phyloP scores from a whole-genome alignment of 2,797 vertebrate species.

The Thamnophis elegans region DNA sequence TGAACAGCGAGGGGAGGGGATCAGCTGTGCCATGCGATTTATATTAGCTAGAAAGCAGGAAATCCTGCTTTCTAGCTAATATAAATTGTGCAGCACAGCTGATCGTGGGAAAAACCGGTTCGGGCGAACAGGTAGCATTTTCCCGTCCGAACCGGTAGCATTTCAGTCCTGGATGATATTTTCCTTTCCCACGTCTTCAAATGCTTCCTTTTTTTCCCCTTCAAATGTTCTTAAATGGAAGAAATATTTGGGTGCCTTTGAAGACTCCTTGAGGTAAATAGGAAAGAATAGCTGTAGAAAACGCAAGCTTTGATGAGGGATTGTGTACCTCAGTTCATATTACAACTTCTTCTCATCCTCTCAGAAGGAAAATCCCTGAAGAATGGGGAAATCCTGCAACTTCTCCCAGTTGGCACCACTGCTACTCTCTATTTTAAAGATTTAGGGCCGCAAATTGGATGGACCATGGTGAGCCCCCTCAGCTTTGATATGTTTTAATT shows the following conservation, averaged over 20 bases:
- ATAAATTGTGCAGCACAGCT: too few relatives aligned
- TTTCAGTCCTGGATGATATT: neutral
- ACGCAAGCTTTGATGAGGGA: neutral
- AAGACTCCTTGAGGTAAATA: neutral
- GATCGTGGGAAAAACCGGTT: too few relatives aligned
- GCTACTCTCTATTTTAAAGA: conserved; percentile 87
- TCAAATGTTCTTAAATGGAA: neutral
- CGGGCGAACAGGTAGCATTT: too few relatives aligned
- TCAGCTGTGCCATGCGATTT: too few relatives aligned
- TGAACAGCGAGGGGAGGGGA: too few relatives aligned
- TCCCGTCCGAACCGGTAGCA: too few relatives aligned
- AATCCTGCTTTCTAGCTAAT: too few relatives aligned
- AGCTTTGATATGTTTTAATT: conserved; percentile 40
- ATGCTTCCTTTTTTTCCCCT: neutral
- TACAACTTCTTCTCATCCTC: conserved; percentile 36
- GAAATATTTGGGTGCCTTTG: neutral
- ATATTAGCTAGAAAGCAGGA: too few relatives aligned
- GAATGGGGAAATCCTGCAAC: conserved; percentile 83
- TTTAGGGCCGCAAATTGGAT: conserved; percentile 85
- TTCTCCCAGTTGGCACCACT: conserved; percentile 83
- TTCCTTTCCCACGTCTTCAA: neutral
- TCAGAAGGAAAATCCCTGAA: conserved; percentile 82
- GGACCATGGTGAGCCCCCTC: conserved; percentile 80
- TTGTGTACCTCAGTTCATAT: neutral
- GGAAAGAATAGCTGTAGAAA: neutral